Evolutionary conservation across 2,113 vertebrate species (phyloP).

Genomic region (Ammodytes dubius): DNA sequence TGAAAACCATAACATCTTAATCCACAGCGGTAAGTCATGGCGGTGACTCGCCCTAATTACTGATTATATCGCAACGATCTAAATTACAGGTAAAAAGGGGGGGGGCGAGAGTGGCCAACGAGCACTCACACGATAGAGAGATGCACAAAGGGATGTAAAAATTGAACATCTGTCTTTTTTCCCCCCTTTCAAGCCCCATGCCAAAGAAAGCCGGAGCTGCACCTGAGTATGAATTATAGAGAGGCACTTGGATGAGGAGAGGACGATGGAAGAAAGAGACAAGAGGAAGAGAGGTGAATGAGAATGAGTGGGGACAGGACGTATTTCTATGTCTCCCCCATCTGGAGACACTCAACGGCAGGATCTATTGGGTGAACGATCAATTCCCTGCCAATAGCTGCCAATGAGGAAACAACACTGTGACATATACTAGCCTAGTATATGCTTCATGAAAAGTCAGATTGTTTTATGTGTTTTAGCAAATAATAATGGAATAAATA

Average conservation of each 20-base stretch:
- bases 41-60: constrained; percentile 56
- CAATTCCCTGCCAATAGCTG: constrained; percentile 52
- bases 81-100: constrained; percentile 48
- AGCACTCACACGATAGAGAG: constrained; percentile 50
- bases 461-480: constrained; percentile 17
- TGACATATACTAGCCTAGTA: background rate
- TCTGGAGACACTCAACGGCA: constrained; percentile 64
- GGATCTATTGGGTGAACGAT: constrained; percentile 57
- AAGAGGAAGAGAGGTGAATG: constrained; percentile 64
- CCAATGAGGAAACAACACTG: constrained; percentile 24
- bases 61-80: constrained; percentile 32
- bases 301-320: constrained; percentile 61
- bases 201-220: constrained; percentile 76
- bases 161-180: constrained; percentile 76
- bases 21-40: constrained; percentile 49
- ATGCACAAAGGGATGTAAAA: constrained; percentile 73
- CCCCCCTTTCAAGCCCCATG: constrained; percentile 64
- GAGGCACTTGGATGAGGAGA: constrained; percentile 70
- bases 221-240: constrained; percentile 83
- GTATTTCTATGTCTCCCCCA: constrained; percentile 53
- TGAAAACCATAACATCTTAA: constrained; percentile 27
- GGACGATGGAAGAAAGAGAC: constrained; percentile 58
- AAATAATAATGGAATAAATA: constrained; percentile 37
- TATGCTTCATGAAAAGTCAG: background rate
- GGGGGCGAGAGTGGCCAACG: constrained; percentile 21